A percentile compares a stretch with the other conserved stretches of the same genome.
Evolutionary conservation across 2,888 invertebrate genomes (phyloP).

Genomic region (Drosophila antonietae): DNA sequence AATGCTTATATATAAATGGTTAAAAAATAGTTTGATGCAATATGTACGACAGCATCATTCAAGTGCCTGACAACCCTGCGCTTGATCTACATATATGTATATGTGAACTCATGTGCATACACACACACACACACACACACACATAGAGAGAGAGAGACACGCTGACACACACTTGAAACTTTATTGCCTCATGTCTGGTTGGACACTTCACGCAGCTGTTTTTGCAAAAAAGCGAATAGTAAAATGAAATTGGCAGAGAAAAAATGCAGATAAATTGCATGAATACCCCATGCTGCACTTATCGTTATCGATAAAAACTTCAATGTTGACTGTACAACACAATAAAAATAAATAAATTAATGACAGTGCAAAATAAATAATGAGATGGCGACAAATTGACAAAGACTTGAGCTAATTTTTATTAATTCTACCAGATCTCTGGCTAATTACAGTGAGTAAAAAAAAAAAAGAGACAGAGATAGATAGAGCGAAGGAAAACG

Average conservation of each 20-base stretch:
- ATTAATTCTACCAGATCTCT: slow-evolving; percentile 23
- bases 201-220: slow-evolving; percentile 60
- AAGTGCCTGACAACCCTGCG: slow-evolving; percentile 43
- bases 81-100: slow-evolving; percentile 7
- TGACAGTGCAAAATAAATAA: slow-evolving; percentile 48
- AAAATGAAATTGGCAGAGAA: background rate
- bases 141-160: slow-evolving; percentile 10
- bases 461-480: background rate
- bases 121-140: slow-evolving; percentile 35
- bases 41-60: slow-evolving; percentile 40
- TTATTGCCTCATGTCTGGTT: slow-evolving; percentile 57
- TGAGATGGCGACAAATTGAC: slow-evolving; percentile 40
- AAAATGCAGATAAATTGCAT: slow-evolving; percentile 10
- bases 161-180: slow-evolving; percentile 53
- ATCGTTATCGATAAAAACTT: slow-evolving; percentile 50
- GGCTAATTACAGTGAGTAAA: slow-evolving; percentile 26
- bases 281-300: slow-evolving; percentile 28
- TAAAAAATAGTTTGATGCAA: slow-evolving; percentile 26
- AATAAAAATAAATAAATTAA: slow-evolving; percentile 17
- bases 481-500: background rate
- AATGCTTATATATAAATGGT: slow-evolving; percentile 5
- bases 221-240: slow-evolving; percentile 46
- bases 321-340: slow-evolving; percentile 10
- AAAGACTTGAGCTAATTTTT: slow-evolving; percentile 47
- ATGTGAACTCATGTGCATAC: slow-evolving; percentile 1